A percentile compares a stretch with the other conserved stretches of the same genome.
Conservation (phyloP, 2,888 invertebrate genomes). For the Lycophotia porphyrea region DNA sequence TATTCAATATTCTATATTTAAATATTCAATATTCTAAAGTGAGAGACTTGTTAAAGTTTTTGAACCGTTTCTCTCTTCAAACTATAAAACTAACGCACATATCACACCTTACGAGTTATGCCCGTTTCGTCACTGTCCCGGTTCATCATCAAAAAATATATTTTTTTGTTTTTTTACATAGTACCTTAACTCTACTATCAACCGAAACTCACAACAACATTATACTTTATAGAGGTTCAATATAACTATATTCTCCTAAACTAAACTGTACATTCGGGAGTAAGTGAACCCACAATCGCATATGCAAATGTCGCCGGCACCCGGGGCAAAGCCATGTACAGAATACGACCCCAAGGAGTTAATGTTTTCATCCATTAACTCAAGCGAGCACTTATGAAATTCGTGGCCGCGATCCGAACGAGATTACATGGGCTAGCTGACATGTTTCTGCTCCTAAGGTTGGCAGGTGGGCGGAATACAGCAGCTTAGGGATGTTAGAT, state of each 20-base stretch:
- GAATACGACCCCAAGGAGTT: constrained; percentile 80
- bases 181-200: too few species aligned
- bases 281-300: constrained; percentile 70
- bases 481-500: not conserved
- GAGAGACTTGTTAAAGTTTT: not conserved
- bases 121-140: too few species aligned
- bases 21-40: not conserved
- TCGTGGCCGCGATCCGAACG: constrained; percentile 87
- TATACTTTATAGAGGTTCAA: constrained; percentile 43
- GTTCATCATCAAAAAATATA: too few species aligned
- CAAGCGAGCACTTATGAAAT: constrained; percentile 88
- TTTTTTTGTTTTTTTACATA: too few species aligned
- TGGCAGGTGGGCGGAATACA: constrained; percentile 63
- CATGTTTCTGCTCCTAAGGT: constrained; percentile 82
- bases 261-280: constrained; percentile 59
- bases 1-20: too few species aligned
- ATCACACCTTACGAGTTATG: too few species aligned
- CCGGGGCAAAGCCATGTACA: constrained; percentile 47
- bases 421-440: constrained; percentile 85
- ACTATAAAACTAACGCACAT: not conserved
- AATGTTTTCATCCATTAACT: constrained; percentile 89
- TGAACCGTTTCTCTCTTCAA: not conserved
- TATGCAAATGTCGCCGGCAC: constrained; percentile 78
- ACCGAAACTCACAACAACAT: constrained; percentile 20
- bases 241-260: constrained; percentile 50